Conservation (phyloP, 2,797 vertebrate genomes). For the Aeoliscus strigatus region DNA sequence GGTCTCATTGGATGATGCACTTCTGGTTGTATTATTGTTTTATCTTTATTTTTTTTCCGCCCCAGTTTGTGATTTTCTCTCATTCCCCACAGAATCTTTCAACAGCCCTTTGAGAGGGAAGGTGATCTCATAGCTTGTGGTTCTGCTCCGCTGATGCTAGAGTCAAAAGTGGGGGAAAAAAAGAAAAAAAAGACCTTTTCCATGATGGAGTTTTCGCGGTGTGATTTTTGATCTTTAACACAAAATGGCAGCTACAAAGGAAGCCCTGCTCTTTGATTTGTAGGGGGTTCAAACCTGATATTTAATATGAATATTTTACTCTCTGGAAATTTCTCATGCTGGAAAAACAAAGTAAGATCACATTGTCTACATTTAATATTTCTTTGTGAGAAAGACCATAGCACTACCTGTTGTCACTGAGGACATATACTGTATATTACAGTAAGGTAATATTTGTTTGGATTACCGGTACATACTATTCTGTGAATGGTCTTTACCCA, state of each 20-base stretch:
- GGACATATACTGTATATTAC: too few species aligned
- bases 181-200: constrained; percentile 37
- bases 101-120: constrained; percentile 14
- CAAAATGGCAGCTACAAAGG: constrained; percentile 29
- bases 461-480: too few species aligned
- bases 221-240: constrained; percentile 36
- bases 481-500: constrained; percentile 2
- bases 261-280: constrained; percentile 20
- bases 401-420: constrained; percentile 2
- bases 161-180: too few species aligned
- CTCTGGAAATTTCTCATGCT: constrained; percentile 3
- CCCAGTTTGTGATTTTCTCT: constrained; percentile 5
- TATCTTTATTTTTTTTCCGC: constrained; percentile 5
- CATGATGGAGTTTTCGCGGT: constrained; percentile 18
- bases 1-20: background rate
- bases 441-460: too few species aligned
- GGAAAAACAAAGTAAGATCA: background rate
- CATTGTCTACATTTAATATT: constrained; percentile 20
- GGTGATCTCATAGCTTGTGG: constrained; percentile 8
- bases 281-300: constrained; percentile 8
- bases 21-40: background rate
- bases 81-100: constrained; percentile 1
- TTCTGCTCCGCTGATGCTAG: constrained; percentile 25
- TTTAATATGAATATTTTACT: constrained; percentile 10
- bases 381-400: constrained; percentile 15